Evolutionary conservation across 2,113 vertebrate species (phyloP), one percentile per base, ranked within the genome.

Genomic region (Gymnogyps californianus): DNA sequence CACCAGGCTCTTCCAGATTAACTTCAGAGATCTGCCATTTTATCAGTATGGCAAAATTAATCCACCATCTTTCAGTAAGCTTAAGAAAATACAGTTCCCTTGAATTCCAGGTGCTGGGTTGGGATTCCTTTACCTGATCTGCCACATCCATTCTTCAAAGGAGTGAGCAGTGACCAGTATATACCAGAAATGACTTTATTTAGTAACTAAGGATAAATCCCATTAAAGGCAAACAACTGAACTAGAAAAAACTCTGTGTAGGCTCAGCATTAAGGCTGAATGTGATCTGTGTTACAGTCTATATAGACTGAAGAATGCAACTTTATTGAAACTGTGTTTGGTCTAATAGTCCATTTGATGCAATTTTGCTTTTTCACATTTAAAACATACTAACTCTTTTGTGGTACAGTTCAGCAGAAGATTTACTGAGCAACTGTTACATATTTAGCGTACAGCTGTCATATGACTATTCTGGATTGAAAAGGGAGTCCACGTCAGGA

Each of bases 401-500:
- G 38, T 83, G 59, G 77, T 77, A 65, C 66, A 87, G 98, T 65
- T 92, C 47, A 66, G 98, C 98, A 19, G 92, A 77, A 81, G 98
- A 97, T 19, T 36, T 54, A 49, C 77, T 5, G 96, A 47, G 31
- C 78, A 46, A 36, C 12, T 38, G 83, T 20, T 69, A 58, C 7
- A 14, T 9, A 10, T 38, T 94, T 32, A 95, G 59, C 8, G 26
- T 13, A 16, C 42, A 32, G 71, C 64, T 62, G 84, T 51, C 82
- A 97, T 89, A 80, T 99, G 99, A 91, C 98, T 99, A 80, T 87
- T 98, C 87, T 98, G 98, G 92, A 99, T 98, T 19, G 99, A 99
- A 95, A 99, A 99, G 2, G 97, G 98, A 59, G 94, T 99, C 99
- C 99, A 99, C 2, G 96, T 97, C 91, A 99, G 82, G 72, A 99